These are phyloP conservation scores for Larimichthys polyactis DNA, from an alignment of 2,113 vertebrate species.

Conservation along the genomic window DNA sequence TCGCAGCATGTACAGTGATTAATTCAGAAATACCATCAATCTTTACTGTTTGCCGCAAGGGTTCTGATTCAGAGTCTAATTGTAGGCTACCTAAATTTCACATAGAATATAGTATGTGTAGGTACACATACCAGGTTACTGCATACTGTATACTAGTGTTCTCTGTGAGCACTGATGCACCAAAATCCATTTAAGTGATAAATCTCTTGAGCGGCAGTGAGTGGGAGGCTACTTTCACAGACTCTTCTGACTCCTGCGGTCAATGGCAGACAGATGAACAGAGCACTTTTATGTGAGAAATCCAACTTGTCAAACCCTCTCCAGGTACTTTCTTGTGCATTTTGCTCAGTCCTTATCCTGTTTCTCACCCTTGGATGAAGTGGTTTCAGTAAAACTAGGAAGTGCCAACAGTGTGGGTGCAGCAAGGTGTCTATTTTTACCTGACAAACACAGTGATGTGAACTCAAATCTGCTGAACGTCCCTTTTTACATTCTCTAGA, in stretches of 20 bases:
- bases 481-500: not conserved
- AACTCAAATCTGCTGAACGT: constrained; percentile 42
- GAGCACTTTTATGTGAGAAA: constrained; percentile 57
- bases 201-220: constrained; percentile 64
- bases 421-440: constrained; percentile 58
- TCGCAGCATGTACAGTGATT: constrained; percentile 25
- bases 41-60: not conserved
- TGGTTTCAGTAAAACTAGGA: constrained; percentile 21
- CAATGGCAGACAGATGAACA: constrained; percentile 59
- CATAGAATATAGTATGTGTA: too few species aligned
- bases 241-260: constrained; percentile 75
- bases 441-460: constrained; percentile 54
- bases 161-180: constrained; percentile 43
- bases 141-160: constrained; percentile 16
- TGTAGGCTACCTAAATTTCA: not conserved
- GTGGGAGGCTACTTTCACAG: constrained; percentile 78
- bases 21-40: constrained; percentile 37
- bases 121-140: constrained; percentile 25
- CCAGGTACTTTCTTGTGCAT: constrained; percentile 46
- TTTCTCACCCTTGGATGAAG: constrained; percentile 55
- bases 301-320: constrained; percentile 48
- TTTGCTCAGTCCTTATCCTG: constrained; percentile 46
- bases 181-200: constrained; percentile 52
- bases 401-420: constrained; percentile 33
- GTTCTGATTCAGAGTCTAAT: constrained; percentile 42